Evolutionary conservation across 2,113 vertebrate species (phyloP).

Genomic region (Atrichornis clamosus): DNA sequence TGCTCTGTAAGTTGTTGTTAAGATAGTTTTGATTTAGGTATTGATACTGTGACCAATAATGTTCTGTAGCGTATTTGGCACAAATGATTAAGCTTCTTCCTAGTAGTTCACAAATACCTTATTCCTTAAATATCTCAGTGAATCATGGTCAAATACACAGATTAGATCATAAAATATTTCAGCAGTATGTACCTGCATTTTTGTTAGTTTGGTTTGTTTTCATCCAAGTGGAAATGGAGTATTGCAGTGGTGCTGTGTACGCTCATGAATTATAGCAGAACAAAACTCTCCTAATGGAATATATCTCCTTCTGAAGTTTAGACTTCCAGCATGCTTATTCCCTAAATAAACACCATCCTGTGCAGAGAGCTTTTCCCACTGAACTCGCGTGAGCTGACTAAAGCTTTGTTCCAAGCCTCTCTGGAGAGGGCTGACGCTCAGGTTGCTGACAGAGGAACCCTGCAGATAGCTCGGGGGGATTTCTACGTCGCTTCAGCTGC

Average conservation of each 20-base stretch:
- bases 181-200: not conserved
- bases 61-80: not conserved
- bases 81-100: not conserved
- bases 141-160: not conserved
- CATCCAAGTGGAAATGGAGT: not conserved
- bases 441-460: conserved; percentile 71
- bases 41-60: not conserved
- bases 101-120: not conserved
- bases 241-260: not conserved
- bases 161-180: not conserved
- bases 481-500: conserved; percentile 18
- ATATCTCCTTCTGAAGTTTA: conserved; percentile 39
- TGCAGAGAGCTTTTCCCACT: conserved; percentile 57
- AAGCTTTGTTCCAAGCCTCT: conserved; percentile 60
- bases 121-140: not conserved
- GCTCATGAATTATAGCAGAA: conserved; percentile 49
- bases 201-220: not conserved
- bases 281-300: conserved; percentile 24
- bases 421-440: conserved; percentile 49
- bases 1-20: not conserved
- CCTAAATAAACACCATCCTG: conserved; percentile 38
- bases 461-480: conserved; percentile 68
- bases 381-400: conserved; percentile 40
- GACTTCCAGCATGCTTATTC: not conserved
- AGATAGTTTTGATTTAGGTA: not conserved